These are phyloP conservation scores for Thamnophis elegans DNA, from an alignment of 2,797 vertebrate genomes.

Conservation along the genomic window DNA sequence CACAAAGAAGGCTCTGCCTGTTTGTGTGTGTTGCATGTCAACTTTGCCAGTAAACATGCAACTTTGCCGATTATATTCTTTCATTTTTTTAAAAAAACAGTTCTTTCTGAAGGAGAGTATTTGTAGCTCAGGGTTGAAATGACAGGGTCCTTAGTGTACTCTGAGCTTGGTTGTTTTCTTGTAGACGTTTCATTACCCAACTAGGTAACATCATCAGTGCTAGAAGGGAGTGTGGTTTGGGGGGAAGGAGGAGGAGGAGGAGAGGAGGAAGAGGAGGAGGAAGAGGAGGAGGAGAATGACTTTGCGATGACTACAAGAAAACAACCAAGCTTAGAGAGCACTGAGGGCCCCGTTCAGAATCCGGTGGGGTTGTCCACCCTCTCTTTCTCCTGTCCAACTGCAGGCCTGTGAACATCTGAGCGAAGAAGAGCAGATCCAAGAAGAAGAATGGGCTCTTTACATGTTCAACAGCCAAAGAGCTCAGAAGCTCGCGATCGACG, in stretches of 20 bases:
- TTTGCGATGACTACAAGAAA: neutral
- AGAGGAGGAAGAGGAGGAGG: too few relatives aligned
- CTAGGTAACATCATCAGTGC: neutral
- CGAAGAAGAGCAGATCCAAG: constrained; percentile 16
- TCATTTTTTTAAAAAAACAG: neutral
- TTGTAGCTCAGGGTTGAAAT: neutral
- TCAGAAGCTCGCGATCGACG: constrained; percentile 76
- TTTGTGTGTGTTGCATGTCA: neutral
- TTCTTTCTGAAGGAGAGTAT: neutral
- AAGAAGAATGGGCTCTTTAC: constrained; percentile 75
- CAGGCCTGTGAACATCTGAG: constrained; percentile 78
- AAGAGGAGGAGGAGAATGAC: too few relatives aligned
- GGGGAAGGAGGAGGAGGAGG: too few relatives aligned
- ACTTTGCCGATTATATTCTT: neutral
- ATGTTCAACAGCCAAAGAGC: constrained; percentile 79
- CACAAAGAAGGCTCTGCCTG: neutral
- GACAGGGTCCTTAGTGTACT: neutral
- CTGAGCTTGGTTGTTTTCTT: neutral
- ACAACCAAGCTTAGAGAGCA: neutral
- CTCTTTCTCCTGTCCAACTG: neutral
- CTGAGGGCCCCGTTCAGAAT: neutral
- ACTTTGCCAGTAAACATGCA: neutral
- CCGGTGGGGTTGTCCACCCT: neutral
- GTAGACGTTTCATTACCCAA: neutral
- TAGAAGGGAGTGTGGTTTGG: neutral